phyloP scores from a whole-genome alignment of 2,797 vertebrate species.

The Oreortyx pictus region DNA sequence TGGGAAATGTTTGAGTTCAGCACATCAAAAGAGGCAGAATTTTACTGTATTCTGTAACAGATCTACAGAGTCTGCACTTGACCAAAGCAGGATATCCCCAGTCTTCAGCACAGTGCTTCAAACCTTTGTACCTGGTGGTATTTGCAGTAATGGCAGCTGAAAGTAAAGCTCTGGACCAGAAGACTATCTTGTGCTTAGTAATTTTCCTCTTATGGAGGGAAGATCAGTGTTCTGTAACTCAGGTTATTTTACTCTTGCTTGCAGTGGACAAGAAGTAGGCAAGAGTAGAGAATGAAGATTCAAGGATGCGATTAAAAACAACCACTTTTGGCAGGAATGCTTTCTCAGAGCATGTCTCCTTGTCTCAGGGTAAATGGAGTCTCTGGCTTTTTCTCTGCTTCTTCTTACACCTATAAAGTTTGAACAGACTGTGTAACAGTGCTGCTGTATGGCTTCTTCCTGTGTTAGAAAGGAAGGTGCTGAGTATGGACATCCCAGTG shows the following conservation, averaged over 20 bases:
- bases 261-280: background rate
- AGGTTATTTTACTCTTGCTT: background rate
- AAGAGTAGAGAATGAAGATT: background rate
- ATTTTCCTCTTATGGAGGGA: background rate
- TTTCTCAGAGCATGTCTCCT: background rate
- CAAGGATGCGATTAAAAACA: background rate
- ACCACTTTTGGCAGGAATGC: background rate
- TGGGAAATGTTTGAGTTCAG: background rate
- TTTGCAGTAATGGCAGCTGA: background rate
- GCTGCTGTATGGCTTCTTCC: slow-evolving; percentile 1
- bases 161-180: background rate
- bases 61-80: background rate
- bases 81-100: background rate
- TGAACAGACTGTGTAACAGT: background rate
- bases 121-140: background rate
- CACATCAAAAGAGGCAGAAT: background rate
- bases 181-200: background rate
- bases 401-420: background rate
- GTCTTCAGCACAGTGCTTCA: background rate
- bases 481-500: slow-evolving; percentile 34
- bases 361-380: background rate
- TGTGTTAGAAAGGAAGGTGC: background rate
- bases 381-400: background rate
- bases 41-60: background rate
- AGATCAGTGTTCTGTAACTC: background rate